Evolutionary conservation across 2,113 vertebrate species (phyloP), one percentile per base, ranked within the genome.

Genomic region (Pterophyllum scalare): DNA sequence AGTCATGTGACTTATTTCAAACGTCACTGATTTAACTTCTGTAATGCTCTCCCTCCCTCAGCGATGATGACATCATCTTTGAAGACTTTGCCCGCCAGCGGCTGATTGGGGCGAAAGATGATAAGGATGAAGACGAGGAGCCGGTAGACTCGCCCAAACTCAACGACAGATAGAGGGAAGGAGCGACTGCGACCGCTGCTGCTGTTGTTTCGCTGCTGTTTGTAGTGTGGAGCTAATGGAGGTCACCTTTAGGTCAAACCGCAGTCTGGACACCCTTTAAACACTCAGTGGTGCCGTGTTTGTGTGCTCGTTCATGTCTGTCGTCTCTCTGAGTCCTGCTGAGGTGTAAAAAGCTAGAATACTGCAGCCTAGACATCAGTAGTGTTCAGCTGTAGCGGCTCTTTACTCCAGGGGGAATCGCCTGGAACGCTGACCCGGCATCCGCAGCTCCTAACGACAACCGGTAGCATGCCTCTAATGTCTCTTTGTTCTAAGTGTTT

Each of bases 1-100:
- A 43, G 0, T 54, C 67, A 72, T 0, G 49, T 31, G 17, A n/a
- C 11, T 4, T 31, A 31, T 46, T 72, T 31, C 4, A 15, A 17
- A 26, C 9, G 0, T 28, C 28, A 3, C 22, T n/a, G 28, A 56
- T 15, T 59, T 72, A 43, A 78, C 13, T 20, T 78, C 13, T 28
- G 6, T 7, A 6, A 31, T 15, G 0, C 40, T 43, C 9, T 26
- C n/a, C 60, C 20, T 31, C 38, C 11, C 87, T 22, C 80, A 98
- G 97, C 2, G 98, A 99, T 3, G 98, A 99, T 4, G 98, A 99
- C 96, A 98, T 99, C 83, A 97, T 99, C 56, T 99, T 99, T 0
- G 98, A 99, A 90, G 98, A 99, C 94, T 99, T 98, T 8, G 97
- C 98, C 52, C 96, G 98, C 15, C 98, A 99, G 94, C 94, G 98